Base-by-base conservation (phyloP, 1,140 invertebrate species). In the Drosophila rhopaloa region DNA sequence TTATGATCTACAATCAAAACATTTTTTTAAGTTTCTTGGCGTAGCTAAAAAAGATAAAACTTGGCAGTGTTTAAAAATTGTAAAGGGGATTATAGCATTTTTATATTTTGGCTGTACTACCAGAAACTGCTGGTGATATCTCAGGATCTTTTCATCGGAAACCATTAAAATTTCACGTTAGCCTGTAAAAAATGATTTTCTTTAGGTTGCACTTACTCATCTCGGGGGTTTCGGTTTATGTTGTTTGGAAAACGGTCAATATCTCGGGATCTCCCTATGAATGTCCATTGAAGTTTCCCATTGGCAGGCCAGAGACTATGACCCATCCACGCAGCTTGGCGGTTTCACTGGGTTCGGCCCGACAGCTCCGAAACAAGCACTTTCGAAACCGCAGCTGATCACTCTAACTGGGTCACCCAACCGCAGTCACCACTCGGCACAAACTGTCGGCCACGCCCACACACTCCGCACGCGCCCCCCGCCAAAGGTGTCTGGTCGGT, bases 331-430 rank as follows among this genome's bases (percentile, higher is more conserved):
- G 13, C 43, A 63, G 40, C 38, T 27, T 32, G 24, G 47, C 32
- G 27, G 27, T 13, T 48, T 11, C 11, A 24, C 59, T 32, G 44
- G 59, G 44, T 48, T 50, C 35, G 62, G 59, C 14, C 24, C 32
- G 60, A 24, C 63, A 48, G 44, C 63, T 32, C 3, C 4, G 10
- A 32, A 16, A 51, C 48, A 71, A 71, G 70, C 68, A 41, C 68
- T 71, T 71, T 71, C 70, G 40, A 73, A 73, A 61, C 70, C 70
- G 41, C 68, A 73, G 32, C 35, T 47, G 68, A 60, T 51, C 27
- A 16, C 38, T 40, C 24, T 13, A 73, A 73, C 55, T 73, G 70
- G 70, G 70, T 73, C 70, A 73, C 47, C 68, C 51, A 47, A 73
- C 68, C 68, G 65, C 68, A 71, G 51, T 65, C 63, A 58, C 58